Base-by-base conservation (phyloP, 37 sponge, comb jelly and placozoan genomes). In the Spongia lamella region DNA sequence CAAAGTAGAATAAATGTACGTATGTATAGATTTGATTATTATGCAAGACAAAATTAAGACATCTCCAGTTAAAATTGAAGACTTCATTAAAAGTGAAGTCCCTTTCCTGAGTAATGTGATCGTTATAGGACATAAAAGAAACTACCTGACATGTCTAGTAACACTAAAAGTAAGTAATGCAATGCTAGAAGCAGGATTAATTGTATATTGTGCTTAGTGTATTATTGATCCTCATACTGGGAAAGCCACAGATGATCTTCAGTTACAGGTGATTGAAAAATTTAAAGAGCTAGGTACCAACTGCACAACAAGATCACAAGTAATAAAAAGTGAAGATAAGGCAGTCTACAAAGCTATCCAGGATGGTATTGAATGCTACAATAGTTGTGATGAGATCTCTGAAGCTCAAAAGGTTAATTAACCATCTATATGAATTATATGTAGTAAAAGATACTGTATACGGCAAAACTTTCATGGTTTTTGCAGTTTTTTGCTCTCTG, bases 21-120 rank as follows among this genome's bases (percentile, higher is more conserved):
- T n/a, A n/a, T n/a, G n/a, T n/a, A n/a, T n/a, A 94, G 95, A 94
- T 61, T 27, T 94, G 27, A 83, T 94, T 62, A 91, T 91, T 52
- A 94, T 92, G 5, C 60, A 88, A 49, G 88, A 85, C 57, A 92
- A 92, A 30, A 92, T 91, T 68, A 92, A 88, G 52, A 80, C 91
- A 16, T 71, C 87, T 33, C 92, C 95, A 14, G 92, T 83, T 4
- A 77, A 81, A 33, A 83, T 94, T 7, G 95, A 94, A 63, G 78
- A 75, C 49, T 1, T 26, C 13, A 76, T 94, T 38, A 87, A 84
- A 72, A 52, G 32, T 26, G 84, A 64, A 56, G 27, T 87, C 13
- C 95, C 95, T 20, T 91, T 94, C 81, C 75, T 91, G 24, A 92
- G 95, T 68, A 87, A 91, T 72, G 89, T 88, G n/a, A 81, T 91